Evolutionary conservation across 2,888 invertebrate genomes (phyloP).

Genomic region (Amblyjoppa fuscipennis): DNA sequence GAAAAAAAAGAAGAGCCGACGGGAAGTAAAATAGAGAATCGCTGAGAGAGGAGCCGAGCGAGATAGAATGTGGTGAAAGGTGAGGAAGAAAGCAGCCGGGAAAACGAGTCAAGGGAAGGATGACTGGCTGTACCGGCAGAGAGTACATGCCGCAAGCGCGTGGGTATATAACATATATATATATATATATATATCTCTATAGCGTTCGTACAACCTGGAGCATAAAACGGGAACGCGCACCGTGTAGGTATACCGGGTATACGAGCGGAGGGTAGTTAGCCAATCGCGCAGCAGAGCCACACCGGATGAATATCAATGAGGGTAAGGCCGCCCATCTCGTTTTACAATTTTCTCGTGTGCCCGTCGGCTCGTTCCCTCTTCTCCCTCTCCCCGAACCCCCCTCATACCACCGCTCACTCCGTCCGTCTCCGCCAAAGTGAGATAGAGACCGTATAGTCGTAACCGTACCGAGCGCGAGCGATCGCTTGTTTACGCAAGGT

Average conservation of each 20-base stretch:
- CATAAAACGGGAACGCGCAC: slow-evolving; percentile 43
- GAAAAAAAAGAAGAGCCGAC: slow-evolving; percentile 29
- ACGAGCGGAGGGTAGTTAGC: slow-evolving; percentile 81
- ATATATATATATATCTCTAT: slow-evolving; percentile 3
- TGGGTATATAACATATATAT: slow-evolving; percentile 11
- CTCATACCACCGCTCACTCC: neutral
- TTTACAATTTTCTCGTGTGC: slow-evolving; percentile 79
- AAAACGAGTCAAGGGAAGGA: slow-evolving; percentile 34
- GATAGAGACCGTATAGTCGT: slow-evolving; percentile 37
- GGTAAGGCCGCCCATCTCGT: slow-evolving; percentile 78
- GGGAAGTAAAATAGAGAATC: slow-evolving; percentile 56
- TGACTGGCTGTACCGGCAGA: slow-evolving; percentile 26
- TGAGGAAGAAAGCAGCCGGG: slow-evolving; percentile 24
- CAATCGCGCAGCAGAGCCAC: slow-evolving; percentile 81
- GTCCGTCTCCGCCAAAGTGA: slow-evolving; percentile 46
- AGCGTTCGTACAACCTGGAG: slow-evolving; percentile 30
- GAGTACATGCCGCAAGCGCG: slow-evolving; percentile 14
- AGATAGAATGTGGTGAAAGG: slow-evolving; percentile 50
- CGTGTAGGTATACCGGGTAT: slow-evolving; percentile 71
- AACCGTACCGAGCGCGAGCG: slow-evolving; percentile 38
- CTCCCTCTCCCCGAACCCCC: slow-evolving; percentile 29
- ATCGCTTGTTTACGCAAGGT: slow-evolving; percentile 73
- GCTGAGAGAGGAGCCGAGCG: slow-evolving; percentile 21
- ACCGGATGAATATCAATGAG: slow-evolving; percentile 84
- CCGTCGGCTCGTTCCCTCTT: slow-evolving; percentile 39